These are phyloP conservation scores for Neomorphus geoffroyi DNA, from an alignment of 2,797 vertebrate species.

Conservation along the genomic window DNA sequence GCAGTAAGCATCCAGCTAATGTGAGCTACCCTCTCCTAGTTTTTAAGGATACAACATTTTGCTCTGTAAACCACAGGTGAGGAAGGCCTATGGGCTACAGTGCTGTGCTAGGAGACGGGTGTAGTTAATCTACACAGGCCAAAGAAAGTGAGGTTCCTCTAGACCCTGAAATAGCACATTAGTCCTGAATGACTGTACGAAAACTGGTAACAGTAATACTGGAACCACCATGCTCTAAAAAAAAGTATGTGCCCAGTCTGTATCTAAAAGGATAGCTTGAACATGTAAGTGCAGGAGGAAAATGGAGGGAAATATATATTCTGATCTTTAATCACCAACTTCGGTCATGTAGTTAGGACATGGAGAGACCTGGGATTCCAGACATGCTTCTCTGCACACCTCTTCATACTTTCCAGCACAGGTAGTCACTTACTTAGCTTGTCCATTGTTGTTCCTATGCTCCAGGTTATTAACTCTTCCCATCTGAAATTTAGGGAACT, in stretches of 20 bases:
- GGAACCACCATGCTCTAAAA: background rate
- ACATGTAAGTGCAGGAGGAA: background rate
- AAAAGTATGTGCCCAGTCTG: background rate
- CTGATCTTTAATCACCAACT: background rate
- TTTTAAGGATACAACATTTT: background rate
- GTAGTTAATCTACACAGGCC: background rate
- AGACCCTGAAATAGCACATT: background rate
- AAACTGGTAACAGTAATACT: background rate
- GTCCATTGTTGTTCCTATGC: background rate
- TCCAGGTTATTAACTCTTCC: background rate
- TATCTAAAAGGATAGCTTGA: background rate
- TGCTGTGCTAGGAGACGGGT: background rate
- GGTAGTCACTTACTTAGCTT: background rate
- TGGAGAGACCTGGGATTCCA: background rate
- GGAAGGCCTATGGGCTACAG: background rate
- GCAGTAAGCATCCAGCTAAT: background rate
- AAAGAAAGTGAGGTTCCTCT: background rate
- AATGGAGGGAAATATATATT: background rate
- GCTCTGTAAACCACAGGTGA: background rate
- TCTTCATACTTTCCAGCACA: background rate
- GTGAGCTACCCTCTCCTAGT: background rate
- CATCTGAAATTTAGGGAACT: background rate
- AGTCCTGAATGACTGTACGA: background rate
- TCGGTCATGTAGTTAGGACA: background rate
- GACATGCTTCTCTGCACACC: background rate